These are phyloP conservation scores for Gastrophysa polygoni DNA, from an alignment of 2,888 invertebrate species.

Conservation along the genomic window DNA sequence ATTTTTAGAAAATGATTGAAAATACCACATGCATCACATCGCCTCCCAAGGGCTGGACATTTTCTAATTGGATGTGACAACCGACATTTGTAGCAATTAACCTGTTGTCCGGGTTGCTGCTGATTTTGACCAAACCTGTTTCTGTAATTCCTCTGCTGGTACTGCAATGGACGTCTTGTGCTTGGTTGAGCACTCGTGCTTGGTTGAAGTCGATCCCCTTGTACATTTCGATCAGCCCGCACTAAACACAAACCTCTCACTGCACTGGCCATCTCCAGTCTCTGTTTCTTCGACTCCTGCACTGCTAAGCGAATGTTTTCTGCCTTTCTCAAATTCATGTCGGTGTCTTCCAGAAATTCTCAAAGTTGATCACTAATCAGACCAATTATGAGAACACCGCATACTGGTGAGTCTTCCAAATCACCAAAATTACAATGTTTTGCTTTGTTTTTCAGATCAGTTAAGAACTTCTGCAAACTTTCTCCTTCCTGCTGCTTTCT, in stretches of 20 bases:
- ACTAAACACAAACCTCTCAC: neutral
- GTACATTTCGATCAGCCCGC: neutral
- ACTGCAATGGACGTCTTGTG: too few species aligned
- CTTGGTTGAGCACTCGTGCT: too few species aligned
- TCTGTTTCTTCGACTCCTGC: neutral
- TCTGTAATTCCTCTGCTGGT: too few species aligned
- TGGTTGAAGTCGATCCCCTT: too few species aligned
- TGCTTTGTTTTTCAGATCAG: constrained; percentile 8
- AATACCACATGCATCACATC: neutral
- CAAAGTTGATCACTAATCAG: neutral
- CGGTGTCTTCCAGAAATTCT: neutral
- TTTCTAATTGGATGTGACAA: constrained; percentile 1
- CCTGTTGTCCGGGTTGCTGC: too few species aligned
- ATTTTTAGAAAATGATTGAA: constrained; percentile 11
- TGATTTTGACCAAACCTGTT: too few species aligned
- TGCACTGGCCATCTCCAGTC: neutral
- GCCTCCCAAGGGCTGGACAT: constrained; percentile 13
- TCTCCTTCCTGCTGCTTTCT: constrained; percentile 9
- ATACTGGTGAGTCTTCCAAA: constrained; percentile 8
- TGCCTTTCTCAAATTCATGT: constrained; percentile 1
- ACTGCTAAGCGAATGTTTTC: constrained; percentile 5
- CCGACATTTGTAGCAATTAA: neutral
- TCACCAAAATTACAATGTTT: constrained; percentile 5
- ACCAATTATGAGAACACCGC: constrained; percentile 10
- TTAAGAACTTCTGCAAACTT: constrained; percentile 6